Base-by-base conservation (phyloP, 2,888 invertebrate genomes). In the Actias luna region DNA sequence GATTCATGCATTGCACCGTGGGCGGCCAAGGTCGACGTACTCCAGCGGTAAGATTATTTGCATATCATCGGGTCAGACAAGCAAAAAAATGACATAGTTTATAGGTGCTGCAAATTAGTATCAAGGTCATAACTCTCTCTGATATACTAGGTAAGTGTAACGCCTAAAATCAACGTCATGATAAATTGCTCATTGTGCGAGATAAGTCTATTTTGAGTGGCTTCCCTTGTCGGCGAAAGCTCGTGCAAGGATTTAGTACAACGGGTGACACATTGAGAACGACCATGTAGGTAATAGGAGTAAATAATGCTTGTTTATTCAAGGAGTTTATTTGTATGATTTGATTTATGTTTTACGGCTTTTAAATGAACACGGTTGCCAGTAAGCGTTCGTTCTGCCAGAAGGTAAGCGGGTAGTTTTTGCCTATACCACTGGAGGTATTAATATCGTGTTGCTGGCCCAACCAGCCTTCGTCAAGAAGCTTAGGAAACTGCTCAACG, bases 1-100 rank as follows among this genome's bases (percentile, higher is more conserved):
- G 88, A 89, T 86, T 88, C 88, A 88, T 82, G 76, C 71, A 58
- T 69, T 81, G 76, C 71, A 59, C 69, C 72, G 89, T 90, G 88
- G 89, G 90, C 88, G 90, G 82, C 75, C 86, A 90, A 92, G 91
- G 91, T 92, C 89, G 86, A 88, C 81, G 92, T 87, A 90, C 92
- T 89, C 89, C 70, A 84, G 88, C 89, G 87, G 88, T 87, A 88
- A 87, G 83, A 85, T 80, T 85, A 90, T 92, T 92, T 89, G 88
- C 90, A 89, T 88, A 89, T 84, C 72, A 74, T 70, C 78, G 76
- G 83, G 81, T 83, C 86, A 87, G 85, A 86, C 83, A 78, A 69
- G 69, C 64, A 83, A 90, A 90, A 89, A 92, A 92, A 85, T 88
- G 91, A 87, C 92, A 90, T 87, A 80, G 77, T 78, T 79, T 79